phyloP scores from a whole-genome alignment of 37 sponge, comb jelly and placozoan species.

The Cliona cf. orientalis region DNA sequence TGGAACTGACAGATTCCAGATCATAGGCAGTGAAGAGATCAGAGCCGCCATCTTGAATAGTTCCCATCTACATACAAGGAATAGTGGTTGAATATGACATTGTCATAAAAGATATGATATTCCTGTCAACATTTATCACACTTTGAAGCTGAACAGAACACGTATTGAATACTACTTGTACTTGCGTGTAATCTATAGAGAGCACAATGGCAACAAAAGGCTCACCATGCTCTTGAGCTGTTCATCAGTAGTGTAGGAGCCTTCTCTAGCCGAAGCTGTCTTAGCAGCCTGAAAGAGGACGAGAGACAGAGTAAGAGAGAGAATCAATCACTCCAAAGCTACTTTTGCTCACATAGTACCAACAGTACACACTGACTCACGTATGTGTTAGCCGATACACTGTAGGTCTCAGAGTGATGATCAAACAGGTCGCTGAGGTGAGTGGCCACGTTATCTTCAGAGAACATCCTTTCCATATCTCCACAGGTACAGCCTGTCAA shows the following conservation, averaged over 20 bases:
- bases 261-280: conserved; percentile 19
- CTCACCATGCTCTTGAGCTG: conserved; percentile 29
- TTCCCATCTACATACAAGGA: neutral
- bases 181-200: neutral
- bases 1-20: conserved; percentile 14
- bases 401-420: conserved; percentile 24
- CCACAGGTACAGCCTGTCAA: conserved; percentile 43
- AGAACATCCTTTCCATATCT: conserved; percentile 54
- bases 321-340: neutral
- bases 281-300: conserved; percentile 34
- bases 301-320: conserved; percentile 1
- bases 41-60: neutral
- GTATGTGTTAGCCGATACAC: conserved; percentile 46
- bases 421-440: conserved; percentile 66
- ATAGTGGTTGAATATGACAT: too few relatives aligned
- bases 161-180: too few relatives aligned
- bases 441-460: conserved; percentile 42
- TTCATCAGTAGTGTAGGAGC: conserved; percentile 16
- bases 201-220: neutral
- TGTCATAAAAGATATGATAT: too few relatives aligned
- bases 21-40: conserved; percentile 30
- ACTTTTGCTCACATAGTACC: neutral
- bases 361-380: conserved; percentile 24
- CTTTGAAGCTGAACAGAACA: too few relatives aligned
- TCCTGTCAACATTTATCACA: too few relatives aligned